Percentiles rank a stretch among this genome's conserved stretches.
phyloP scores from a whole-genome alignment of 2,797 vertebrate species.

The Ciconia nigra region DNA sequence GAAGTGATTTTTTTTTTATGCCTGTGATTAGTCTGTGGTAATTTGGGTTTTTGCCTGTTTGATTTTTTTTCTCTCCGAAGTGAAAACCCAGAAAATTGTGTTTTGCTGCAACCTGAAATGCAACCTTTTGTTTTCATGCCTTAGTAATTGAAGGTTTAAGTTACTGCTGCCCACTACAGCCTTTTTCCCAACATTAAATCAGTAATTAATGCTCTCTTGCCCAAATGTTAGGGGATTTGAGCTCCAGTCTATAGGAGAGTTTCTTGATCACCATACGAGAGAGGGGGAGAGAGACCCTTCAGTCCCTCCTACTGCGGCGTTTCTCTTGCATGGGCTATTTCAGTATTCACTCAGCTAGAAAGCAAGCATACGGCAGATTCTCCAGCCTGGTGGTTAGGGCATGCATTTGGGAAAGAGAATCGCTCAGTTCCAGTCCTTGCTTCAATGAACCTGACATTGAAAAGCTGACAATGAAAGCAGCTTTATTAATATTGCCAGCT shows the following conservation, averaged over 20 bases:
- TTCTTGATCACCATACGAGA: background rate
- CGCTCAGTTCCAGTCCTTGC: background rate
- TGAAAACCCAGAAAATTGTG: background rate
- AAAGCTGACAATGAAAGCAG: conserved; percentile 22
- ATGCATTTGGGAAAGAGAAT: background rate
- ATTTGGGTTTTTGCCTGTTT: conserved; percentile 22
- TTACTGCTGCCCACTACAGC: background rate
- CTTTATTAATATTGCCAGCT: conserved; percentile 32
- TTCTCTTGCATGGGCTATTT: background rate
- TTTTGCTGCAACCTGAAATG: background rate
- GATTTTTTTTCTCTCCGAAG: background rate
- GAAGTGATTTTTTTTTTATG: background rate
- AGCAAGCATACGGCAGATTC: background rate
- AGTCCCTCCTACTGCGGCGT: background rate
- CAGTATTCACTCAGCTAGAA: background rate
- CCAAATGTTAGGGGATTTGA: background rate
- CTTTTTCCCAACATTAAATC: background rate
- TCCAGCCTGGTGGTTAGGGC: background rate
- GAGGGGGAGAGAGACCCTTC: background rate
- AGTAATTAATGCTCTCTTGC: background rate
- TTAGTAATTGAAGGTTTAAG: background rate
- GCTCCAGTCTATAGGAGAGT: background rate
- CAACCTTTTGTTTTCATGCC: background rate
- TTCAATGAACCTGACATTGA: conserved; percentile 31
- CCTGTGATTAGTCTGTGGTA: background rate